Conservation (phyloP, 2,113 vertebrate genomes). For the Mormyrus iriodes region DNA sequence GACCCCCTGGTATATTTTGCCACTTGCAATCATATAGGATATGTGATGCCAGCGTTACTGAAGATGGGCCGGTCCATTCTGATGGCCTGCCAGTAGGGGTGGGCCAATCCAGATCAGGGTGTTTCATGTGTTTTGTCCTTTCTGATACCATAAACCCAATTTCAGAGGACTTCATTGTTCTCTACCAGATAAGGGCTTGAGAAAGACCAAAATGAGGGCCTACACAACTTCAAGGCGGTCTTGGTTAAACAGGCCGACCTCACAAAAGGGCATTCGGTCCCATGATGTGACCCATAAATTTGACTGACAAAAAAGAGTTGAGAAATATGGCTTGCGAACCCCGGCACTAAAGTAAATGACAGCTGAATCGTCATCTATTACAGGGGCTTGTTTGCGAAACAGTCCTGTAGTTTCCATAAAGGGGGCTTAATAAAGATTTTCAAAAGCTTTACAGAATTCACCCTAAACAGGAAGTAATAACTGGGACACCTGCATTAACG, state of each 20-base stretch:
- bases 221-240: not conserved
- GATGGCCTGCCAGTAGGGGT: not conserved
- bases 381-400: not conserved
- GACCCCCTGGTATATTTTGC: not conserved
- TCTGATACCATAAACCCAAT: not conserved
- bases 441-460: not conserved
- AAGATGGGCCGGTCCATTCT: not conserved
- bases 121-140: not conserved
- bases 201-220: not conserved
- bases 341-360: not conserved
- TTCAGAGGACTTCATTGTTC: not conserved
- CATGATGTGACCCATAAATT: not conserved
- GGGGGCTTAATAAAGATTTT: not conserved
- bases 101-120: not conserved
- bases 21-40: not conserved
- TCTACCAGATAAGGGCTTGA: not conserved
- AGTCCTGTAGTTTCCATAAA: not conserved
- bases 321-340: not conserved
- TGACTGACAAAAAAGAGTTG: not conserved
- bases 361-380: not conserved
- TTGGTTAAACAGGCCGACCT: not conserved
- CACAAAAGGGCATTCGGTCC: not conserved
- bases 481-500: not conserved
- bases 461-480: constrained; percentile 1
- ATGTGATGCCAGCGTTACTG: not conserved